Evolutionary conservation across 2,888 invertebrate species (phyloP), one percentile per base, ranked within the genome.

Genomic region (Tortrix viridana): DNA sequence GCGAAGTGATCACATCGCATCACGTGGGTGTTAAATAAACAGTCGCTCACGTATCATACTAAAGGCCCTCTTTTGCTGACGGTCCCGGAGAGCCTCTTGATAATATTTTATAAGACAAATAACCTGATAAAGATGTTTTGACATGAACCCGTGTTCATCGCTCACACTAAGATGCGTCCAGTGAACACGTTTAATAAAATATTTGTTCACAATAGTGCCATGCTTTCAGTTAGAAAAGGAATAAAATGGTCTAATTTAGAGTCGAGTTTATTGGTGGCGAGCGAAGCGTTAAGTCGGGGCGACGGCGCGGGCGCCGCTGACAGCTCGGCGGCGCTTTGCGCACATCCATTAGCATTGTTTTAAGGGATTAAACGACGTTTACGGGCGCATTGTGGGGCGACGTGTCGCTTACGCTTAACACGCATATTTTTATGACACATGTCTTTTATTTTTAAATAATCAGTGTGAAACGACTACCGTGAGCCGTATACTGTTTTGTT

Each of bases 51-150:
- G 79, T 80, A 88, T 88, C 86, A 82, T 81, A 83, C 85, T 83
- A 81, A 82, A 83, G 84, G 86, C 85, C 88, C 88, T 88, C 88
- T 90, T 90, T 89, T 89, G 91, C 92, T 91, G 90, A 90, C 89
- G 89, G 82, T 91, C 86, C 88, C 84, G 83, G 86, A 85, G 88
- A 87, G 88, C 85, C 90, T 86, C 91, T 91, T 85, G 90, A 92
- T 91, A 90, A 90, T 90, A 91, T 91, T 92, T 91, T 90, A 90
- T 91, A 92, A 92, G 91, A 92, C 92, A 92, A 92, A 91, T 91
- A 92, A 91, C 90, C 87, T 86, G 91, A 92, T 92, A 91, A 91
- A 92, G 90, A 92, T 91, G 90, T 92, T 92, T 89, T 92, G 92
- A 92, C 92, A 88, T 89, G 91, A 86, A 92, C 88, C 91, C 86